A percentile compares a stretch with the other conserved stretches of the same genome.
Evolutionary conservation across 1,140 invertebrate genomes (phyloP).

Genomic region (Lethrus apterus): DNA sequence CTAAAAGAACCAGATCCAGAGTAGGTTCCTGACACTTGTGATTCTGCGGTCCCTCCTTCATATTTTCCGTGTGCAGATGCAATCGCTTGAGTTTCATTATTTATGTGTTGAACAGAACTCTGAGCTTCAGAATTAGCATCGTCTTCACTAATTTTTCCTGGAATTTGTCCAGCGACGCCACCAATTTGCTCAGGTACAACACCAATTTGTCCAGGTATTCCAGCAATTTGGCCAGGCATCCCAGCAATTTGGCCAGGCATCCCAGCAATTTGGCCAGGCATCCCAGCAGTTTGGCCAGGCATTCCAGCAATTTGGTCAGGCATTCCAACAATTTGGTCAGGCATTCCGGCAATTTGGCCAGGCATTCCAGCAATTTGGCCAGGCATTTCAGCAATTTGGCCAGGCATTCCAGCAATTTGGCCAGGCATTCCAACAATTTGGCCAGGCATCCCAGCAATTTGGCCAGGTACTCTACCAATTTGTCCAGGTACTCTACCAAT

Average conservation of each 20-base stretch:
- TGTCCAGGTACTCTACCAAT: background rate
- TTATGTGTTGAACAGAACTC: constrained; percentile 57
- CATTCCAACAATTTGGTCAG: too few relatives aligned
- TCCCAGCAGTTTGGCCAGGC: background rate
- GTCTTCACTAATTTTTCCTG: constrained; percentile 37
- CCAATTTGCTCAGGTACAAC: constrained; percentile 9
- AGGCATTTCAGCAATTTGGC: too few relatives aligned
- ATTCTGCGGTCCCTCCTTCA: constrained; percentile 63
- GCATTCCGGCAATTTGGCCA: too few relatives aligned
- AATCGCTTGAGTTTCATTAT: constrained; percentile 62
- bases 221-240: background rate
- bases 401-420: constrained; percentile 1
- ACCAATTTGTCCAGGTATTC: constrained; percentile 3
- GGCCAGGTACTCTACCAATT: constrained; percentile 17
- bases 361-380: too few relatives aligned
- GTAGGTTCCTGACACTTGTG: constrained; percentile 71
- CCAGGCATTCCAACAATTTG: constrained; percentile 10
- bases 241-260: background rate
- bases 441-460: constrained; percentile 16
- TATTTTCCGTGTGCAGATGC: constrained; percentile 68
- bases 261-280: background rate
- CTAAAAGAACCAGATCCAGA: constrained; percentile 67
- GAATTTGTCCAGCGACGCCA: constrained; percentile 7
- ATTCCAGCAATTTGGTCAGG: constrained; percentile 11
- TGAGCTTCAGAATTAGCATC: constrained; percentile 67